Percentiles rank a stretch among this genome's conserved stretches.
These are phyloP conservation scores for Bungarus multicinctus DNA, from an alignment of 2,113 vertebrate species.

Conservation along the genomic window DNA sequence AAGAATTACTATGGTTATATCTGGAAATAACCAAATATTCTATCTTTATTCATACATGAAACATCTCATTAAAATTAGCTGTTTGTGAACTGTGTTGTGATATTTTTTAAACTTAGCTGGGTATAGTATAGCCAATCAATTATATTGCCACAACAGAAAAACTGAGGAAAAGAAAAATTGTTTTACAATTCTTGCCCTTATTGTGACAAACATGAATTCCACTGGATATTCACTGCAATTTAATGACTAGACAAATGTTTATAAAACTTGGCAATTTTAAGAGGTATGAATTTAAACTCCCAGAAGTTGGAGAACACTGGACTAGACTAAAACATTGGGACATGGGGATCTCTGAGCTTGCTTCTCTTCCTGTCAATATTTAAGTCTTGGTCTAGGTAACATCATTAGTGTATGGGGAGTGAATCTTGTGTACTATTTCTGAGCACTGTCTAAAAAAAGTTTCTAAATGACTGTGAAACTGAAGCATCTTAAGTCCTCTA, in stretches of 20 bases:
- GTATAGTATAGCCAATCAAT: background rate
- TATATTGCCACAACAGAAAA: background rate
- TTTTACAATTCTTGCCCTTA: background rate
- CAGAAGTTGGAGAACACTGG: background rate
- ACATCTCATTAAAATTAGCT: background rate
- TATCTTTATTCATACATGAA: background rate
- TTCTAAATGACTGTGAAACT: background rate
- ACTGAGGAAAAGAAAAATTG: background rate
- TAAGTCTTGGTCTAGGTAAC: background rate
- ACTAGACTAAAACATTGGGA: background rate
- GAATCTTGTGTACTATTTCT: background rate
- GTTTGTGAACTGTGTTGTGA: background rate
- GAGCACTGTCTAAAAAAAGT: background rate
- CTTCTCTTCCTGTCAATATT: background rate
- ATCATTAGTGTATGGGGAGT: background rate
- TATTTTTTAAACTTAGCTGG: background rate
- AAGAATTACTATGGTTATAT: background rate
- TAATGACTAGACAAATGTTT: background rate
- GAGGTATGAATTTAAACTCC: background rate
- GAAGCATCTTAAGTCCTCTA: background rate
- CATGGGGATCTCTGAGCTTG: background rate
- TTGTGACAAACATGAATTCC: background rate
- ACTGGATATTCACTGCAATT: background rate
- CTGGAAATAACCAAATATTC: background rate
- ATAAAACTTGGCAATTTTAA: background rate